A percentile compares a stretch with the other conserved stretches of the same genome.
Evolutionary conservation across 2,888 invertebrate species (phyloP).

Genomic region (Apoderus coryli): DNA sequence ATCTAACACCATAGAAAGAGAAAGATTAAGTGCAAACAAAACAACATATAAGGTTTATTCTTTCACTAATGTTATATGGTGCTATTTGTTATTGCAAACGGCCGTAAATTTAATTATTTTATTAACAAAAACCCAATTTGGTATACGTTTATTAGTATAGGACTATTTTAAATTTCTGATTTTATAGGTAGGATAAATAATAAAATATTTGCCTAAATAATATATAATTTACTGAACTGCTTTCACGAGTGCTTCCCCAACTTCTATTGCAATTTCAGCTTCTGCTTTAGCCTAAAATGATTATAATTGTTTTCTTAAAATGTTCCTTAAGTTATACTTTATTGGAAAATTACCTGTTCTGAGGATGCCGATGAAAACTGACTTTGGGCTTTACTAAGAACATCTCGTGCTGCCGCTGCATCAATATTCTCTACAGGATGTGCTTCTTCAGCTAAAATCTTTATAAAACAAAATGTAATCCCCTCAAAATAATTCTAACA

Average conservation of each 20-base stretch:
- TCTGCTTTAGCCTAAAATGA: conserved; percentile 60
- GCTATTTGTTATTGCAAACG: no score
- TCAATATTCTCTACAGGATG: conserved; percentile 76
- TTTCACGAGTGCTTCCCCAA: conserved; percentile 84
- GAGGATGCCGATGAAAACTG: conserved; percentile 63
- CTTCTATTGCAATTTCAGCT: conserved; percentile 87
- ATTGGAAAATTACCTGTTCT: conserved; percentile 46
- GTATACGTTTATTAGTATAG: not conserved
- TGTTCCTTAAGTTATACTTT: not conserved
- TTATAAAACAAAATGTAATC: conserved; percentile 20
- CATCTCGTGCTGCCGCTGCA: conserved; percentile 62
- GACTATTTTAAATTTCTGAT: no score
- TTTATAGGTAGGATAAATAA: no score
- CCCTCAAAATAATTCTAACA: not conserved
- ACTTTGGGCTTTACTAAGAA: conserved; percentile 71
- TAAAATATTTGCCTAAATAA: no score
- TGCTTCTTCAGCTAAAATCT: conserved; percentile 93
- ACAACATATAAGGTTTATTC: no score
- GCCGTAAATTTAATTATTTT: no score
- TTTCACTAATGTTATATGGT: no score
- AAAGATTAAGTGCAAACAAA: no score
- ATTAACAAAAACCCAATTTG: no score
- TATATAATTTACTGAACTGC: conserved; percentile 47
- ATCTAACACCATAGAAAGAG: no score
- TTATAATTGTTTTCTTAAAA: conserved; percentile 10